Conservation (phyloP, 1,140 invertebrate species). For the Lutraria rhynchaena region DNA sequence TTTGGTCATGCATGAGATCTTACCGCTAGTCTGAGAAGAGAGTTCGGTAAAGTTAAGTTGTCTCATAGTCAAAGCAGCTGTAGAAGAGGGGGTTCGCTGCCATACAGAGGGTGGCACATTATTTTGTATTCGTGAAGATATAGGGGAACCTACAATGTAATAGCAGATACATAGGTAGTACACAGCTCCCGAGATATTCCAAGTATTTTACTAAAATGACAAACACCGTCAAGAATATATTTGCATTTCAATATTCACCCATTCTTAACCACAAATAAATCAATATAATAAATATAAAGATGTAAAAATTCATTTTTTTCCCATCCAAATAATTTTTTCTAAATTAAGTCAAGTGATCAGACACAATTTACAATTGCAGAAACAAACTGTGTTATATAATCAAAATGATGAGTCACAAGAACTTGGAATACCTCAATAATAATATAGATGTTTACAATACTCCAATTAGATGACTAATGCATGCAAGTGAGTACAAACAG, state of each 20-base stretch:
- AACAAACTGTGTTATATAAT: no score
- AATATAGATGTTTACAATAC: conserved; percentile 31
- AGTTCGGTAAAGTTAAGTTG: conserved; percentile 58
- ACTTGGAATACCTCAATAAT: conserved; percentile 32
- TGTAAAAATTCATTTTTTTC: no score
- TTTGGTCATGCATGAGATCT: conserved; percentile 40
- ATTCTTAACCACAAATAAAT: no score
- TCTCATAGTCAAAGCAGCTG: conserved; percentile 44
- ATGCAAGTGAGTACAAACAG: conserved; percentile 41
- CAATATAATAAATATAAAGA: no score
- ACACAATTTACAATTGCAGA: no score
- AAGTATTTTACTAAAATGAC: not conserved
- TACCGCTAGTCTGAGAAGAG: conserved; percentile 54
- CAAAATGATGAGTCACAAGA: no score
- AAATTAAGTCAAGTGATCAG: no score
- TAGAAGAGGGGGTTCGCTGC: conserved; percentile 63
- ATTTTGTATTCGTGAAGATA: conserved; percentile 67
- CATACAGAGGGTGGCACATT: conserved; percentile 68
- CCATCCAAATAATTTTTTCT: no score
- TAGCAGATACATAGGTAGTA: conserved; percentile 42
- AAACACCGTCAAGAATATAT: no score
- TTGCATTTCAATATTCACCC: no score
- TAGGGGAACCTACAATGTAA: conserved; percentile 72
- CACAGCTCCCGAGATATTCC: conserved; percentile 23
- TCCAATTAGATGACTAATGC: conserved; percentile 30